These are phyloP conservation scores for Spongilla lacustris DNA, from an alignment of 37 sponge, comb jelly and placozoan species.

Conservation along the genomic window DNA sequence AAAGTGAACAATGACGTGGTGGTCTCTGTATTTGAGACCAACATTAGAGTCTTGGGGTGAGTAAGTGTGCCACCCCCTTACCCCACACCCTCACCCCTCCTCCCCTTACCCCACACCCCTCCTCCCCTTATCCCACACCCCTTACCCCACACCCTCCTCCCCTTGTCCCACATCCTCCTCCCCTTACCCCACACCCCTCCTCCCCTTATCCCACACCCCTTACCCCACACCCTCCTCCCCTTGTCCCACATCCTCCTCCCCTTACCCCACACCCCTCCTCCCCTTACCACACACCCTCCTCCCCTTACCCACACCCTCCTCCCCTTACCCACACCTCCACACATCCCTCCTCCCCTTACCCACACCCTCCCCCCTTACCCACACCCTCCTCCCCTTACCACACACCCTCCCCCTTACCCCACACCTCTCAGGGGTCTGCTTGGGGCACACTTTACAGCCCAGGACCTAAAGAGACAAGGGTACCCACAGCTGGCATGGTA, in stretches of 20 bases:
- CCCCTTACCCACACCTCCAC: neutral
- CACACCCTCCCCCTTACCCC: neutral
- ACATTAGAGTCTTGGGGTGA: slow-evolving; percentile 95
- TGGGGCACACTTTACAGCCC: slow-evolving; percentile 90
- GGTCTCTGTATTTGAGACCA: slow-evolving; percentile 97
- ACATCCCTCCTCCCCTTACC: neutral
- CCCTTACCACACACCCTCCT: neutral
- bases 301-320: neutral
- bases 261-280: too few relatives aligned
- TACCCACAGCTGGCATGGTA: slow-evolving; percentile 83
- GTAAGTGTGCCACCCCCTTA: neutral
- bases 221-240: neutral
- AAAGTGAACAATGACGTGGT: slow-evolving; percentile 82
- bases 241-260: neutral
- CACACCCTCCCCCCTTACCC: neutral
- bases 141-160: too few relatives aligned
- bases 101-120: too few relatives aligned
- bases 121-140: neutral
- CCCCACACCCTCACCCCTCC: neutral
- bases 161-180: neutral
- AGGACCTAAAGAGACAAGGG: slow-evolving; percentile 64
- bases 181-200: too few relatives aligned
- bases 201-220: too few relatives aligned
- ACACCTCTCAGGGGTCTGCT: slow-evolving; percentile 77
- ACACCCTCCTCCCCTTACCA: neutral